Base-by-base conservation (phyloP, 2,113 vertebrate genomes). In the Phocoena sinus region DNA sequence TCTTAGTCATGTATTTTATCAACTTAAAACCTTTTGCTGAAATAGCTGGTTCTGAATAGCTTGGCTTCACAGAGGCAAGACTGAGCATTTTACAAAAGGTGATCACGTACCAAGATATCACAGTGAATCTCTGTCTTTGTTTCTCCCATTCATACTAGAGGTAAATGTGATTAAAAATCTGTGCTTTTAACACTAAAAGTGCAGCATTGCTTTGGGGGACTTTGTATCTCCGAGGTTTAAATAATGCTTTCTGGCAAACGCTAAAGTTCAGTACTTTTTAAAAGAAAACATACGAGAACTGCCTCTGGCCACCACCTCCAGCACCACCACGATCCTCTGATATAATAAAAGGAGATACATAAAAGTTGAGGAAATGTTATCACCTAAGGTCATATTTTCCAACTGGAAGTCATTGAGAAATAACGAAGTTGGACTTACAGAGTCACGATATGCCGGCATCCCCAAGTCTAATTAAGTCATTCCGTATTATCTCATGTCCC, bases 331-430 rank as follows among this genome's bases (percentile, higher is more conserved):
- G 33, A 60, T 93, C 21, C 70, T 94, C 84, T 81, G 86, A 96
- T 84, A 79, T 84, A 92, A 88, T 94, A 93, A 84, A 83, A 87
- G 50, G 86, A 97, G 86, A 96, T 96, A 80, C 73, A 84, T 80
- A 97, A 97, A 96, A 92, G 92, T 87, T 82, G 92, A 96, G 89
- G 89, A 89, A 96, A 97, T 97, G 94, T 97, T 97, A 97, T 96
- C 98, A 97, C 94, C 94, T 96, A 96, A 97, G 96, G 95, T 97
- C 96, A 97, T 97, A 96, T 90, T 97, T 97, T 98, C 97, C 96
- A 96, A 92, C 89, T 92, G 95, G 70, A 97, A 96, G 87, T 96
- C 41, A 41, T 87, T 96, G 96, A 92, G 76, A 97, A 95, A 89
- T 97, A 97, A 92, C 80, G 65, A 87, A 87, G 53, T 96, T 85